phyloP scores from a whole-genome alignment of 2,888 invertebrate genomes.

The Rhopalosiphum nymphaeae region DNA sequence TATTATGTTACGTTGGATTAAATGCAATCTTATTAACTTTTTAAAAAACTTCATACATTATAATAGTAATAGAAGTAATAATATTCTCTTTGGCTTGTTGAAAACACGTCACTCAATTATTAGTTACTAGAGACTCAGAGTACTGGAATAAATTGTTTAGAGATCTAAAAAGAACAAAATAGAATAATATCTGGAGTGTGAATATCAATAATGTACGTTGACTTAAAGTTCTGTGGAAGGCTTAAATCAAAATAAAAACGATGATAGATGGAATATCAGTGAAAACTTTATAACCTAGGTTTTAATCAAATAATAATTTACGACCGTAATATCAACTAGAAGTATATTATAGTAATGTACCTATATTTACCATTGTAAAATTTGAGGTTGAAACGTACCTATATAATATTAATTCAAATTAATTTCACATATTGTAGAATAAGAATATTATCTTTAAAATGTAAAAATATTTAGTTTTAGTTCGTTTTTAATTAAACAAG shows the following conservation, averaged over 20 bases:
- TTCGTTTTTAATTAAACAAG: background rate
- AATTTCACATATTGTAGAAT: background rate
- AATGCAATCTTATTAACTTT: background rate
- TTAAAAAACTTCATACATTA: background rate
- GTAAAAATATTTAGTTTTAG: background rate
- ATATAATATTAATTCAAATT: background rate
- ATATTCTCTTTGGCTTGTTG: background rate
- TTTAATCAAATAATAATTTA: background rate
- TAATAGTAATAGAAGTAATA: background rate
- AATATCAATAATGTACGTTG: too few species aligned
- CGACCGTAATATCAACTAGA: background rate
- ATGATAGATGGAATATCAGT: background rate
- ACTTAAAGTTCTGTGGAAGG: background rate
- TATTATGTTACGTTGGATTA: background rate
- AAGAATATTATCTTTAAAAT: background rate
- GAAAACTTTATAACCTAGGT: background rate
- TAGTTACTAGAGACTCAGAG: background rate
- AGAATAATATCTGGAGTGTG: background rate
- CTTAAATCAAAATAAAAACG: background rate
- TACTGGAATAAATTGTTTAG: background rate
- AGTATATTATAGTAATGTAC: too few species aligned
- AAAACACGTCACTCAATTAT: background rate
- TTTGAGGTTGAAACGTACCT: background rate
- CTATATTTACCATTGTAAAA: too few species aligned
- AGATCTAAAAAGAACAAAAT: background rate